Evolutionary conservation across 2,113 vertebrate genomes (phyloP), one percentile per base, ranked within the genome.

Genomic region (Lagopus leucura): DNA sequence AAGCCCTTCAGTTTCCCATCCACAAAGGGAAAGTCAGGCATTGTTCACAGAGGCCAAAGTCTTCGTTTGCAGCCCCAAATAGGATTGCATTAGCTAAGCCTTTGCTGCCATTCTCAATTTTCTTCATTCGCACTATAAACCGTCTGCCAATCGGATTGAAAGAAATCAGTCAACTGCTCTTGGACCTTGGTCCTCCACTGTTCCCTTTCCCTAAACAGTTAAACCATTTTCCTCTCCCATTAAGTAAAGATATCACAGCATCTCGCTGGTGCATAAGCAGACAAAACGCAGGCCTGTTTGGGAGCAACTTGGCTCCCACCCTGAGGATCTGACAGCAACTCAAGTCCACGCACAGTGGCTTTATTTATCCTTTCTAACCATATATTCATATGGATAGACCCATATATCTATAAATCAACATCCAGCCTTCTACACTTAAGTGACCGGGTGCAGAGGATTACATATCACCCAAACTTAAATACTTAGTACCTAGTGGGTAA

Each of bases 61-160:
- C 87, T 92, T 96, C 90, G 86, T 92, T 32, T 89, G 78, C 80
- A 93, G 71, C 78, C 78, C 67, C 87, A 92, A 95, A 93, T 11
- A 93, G 66, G 75, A 88, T 9, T 80, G 89, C 89, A 87, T 91
- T 92, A 89, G 70, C 63, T 85, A 92, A 91, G 89, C 78, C 87
- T 74, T 85, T 89, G 92, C 94, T 92, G 94, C 91, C 71, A 2
- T 47, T 82, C 94, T 82, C 78, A 75, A 77, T 95, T 93, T 91
- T 89, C 87, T 93, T 93, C 94, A 92, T 89, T 95, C 94, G 89
- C 89, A 82, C 78, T 40, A 60, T 27, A 73, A 34, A 30, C 42
- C 71, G 40, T 89, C 71, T 78, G 75, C 67, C 6, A 16, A 85
- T 82, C 65, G 15, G 69, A 71, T 42, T 87, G 89, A 92, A 96